Evolutionary conservation across 2,888 invertebrate genomes (phyloP), one percentile per base, ranked within the genome.

Genomic region (Heteromyza rotundicornis): DNA sequence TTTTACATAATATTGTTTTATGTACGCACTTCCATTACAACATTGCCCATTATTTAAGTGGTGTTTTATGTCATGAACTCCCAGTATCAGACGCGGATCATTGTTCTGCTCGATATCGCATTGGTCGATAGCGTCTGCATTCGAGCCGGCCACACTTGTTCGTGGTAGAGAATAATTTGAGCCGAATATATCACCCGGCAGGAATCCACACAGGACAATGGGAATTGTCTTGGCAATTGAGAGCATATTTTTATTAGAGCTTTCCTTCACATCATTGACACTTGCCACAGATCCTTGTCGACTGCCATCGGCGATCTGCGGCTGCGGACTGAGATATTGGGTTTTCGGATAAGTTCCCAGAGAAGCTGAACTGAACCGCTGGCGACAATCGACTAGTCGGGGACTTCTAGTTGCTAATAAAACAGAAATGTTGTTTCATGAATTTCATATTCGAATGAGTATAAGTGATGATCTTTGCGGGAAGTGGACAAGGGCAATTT

Each of bases 161-260:
- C 65, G 69, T 20, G 72, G 69, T 60, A 79, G 56, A 27, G 72
- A 71, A 27, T 73, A 69, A 3, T 72, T 76, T 8, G 79, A 78
- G 59, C 76, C 73, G 59, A 82, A 70, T 22, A 80, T 71, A 24
- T 80, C 81, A 32, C 77, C 78, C 59, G 82, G 84, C 68, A 86
- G 70, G 35, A 86, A 78, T 60, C 85, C 84, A 63, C 84, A 85
- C 32, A 86, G 78, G 66, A 85, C 84, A 20, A 85, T 78, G 60
- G 86, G 86, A 68, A 85, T 79, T 57, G n/a, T n/a, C n/a, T 32
- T 32, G 32, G 7, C 32, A 32, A 32, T 32, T n/a, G n/a, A n/a
- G n/a, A n/a, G n/a, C n/a, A n/a, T n/a, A n/a, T n/a, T n/a, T n/a
- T n/a, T n/a, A n/a, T n/a, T n/a, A n/a, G n/a, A n/a, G n/a, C n/a